A percentile compares a stretch with the other conserved stretches of the same genome.
phyloP scores from a whole-genome alignment of 2,888 invertebrate genomes.

The Synanthedon myopaeformis region DNA sequence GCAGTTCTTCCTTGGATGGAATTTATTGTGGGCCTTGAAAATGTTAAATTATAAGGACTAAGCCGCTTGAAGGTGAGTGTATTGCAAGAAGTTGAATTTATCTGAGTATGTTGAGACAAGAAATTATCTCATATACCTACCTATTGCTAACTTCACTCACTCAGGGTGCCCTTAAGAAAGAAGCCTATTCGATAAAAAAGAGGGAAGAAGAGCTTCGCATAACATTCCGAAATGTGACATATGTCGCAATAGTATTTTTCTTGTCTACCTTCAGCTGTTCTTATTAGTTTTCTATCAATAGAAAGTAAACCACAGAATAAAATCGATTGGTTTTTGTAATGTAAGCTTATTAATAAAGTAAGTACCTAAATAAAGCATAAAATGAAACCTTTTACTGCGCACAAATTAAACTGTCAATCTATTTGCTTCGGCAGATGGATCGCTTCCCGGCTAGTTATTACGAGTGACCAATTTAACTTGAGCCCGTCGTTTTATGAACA shows the following conservation, averaged over 20 bases:
- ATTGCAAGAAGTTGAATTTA: not conserved
- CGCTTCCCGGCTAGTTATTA: slow-evolving; percentile 25
- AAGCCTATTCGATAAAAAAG: too few relatives aligned
- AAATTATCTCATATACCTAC: too few relatives aligned
- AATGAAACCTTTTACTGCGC: slow-evolving; percentile 2
- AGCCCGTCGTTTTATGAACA: slow-evolving; percentile 1
- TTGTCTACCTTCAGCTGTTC: too few relatives aligned
- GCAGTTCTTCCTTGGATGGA: not conserved
- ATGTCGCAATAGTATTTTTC: too few relatives aligned
- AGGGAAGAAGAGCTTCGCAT: too few relatives aligned
- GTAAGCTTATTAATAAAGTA: not conserved
- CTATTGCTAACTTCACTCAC: too few relatives aligned
- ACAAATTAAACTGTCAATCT: slow-evolving; percentile 48
- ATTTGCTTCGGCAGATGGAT: slow-evolving; percentile 46
- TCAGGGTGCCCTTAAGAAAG: too few relatives aligned
- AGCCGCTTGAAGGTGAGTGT: not conserved
- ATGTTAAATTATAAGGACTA: not conserved
- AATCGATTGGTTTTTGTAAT: not conserved
- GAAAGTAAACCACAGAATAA: not conserved
- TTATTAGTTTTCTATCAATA: not conserved
- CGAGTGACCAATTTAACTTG: slow-evolving; percentile 19
- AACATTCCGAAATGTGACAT: too few relatives aligned
- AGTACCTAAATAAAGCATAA: not conserved
- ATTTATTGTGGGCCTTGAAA: not conserved
- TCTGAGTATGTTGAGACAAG: too few relatives aligned